Evolutionary conservation across 2,113 vertebrate genomes (phyloP), one percentile per base, ranked within the genome.

Genomic region (Macquaria ambigua): DNA sequence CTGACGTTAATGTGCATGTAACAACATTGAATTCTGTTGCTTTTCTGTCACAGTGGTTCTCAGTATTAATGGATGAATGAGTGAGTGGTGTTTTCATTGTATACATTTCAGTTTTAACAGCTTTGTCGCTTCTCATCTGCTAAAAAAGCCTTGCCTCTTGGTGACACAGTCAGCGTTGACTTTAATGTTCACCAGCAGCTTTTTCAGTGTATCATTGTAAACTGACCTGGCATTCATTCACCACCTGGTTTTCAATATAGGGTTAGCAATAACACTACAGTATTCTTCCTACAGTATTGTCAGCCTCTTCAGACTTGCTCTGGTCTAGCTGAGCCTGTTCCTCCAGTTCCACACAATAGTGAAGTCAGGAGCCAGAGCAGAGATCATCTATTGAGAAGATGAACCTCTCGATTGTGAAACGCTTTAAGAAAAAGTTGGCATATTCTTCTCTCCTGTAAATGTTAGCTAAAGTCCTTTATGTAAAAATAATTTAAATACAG

Each of bases 271-370:
- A 39, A 16, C 55, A 50, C 25, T 1, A 6, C 43, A 46, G 1
- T 61, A 1, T 28, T 77, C 21, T 20, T 78, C 25, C 37, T 6
- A 7, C 5, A 56, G 31, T 56, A 14, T 55, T n/a, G 52, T 21
- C 39, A 52, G 4, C 55, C 59, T 56, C 58, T 41, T 46, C 71
- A 66, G n/a, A 52, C 62, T 23, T 50, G 48, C 52, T 73, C 18
- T 52, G 15, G 48, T 77, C 64, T 43, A 31, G 87, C 25, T 52
- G 48, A 83, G 14, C 76, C 63, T 74, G 73, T 76, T 86, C 3
- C 11, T 86, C 74, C 76, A 50, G 69, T 78, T 72, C 39, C 6
- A 25, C 34, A 67, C 46, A 59, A 83, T 9, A 16, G 11, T 68
- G 8, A 73, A 63, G 76, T 77, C 5, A 74, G 56, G 41, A 76